Evolutionary conservation across 2,113 vertebrate species (phyloP).

Genomic region (Spea bombifrons): DNA sequence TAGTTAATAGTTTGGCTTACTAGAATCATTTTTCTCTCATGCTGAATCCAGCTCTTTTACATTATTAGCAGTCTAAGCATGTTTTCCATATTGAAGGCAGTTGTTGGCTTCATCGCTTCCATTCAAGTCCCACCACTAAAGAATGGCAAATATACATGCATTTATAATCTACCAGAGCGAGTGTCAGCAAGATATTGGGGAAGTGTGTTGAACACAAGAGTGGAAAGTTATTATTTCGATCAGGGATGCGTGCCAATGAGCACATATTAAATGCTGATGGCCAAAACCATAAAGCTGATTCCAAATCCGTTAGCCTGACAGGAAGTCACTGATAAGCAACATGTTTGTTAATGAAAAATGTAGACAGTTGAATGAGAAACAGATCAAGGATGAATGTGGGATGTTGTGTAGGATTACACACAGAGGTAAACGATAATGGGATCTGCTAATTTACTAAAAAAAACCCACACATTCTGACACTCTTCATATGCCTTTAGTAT

Average conservation of each 20-base stretch:
- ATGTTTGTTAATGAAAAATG: constrained; percentile 46
- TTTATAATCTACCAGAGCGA: background rate
- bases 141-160: no score
- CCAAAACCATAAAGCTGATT: constrained; percentile 35
- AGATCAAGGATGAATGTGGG: constrained; percentile 12
- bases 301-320: constrained; percentile 40
- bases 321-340: constrained; percentile 38
- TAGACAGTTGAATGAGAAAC: constrained; percentile 38
- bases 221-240: constrained; percentile 29
- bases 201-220: background rate
- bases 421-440: constrained; percentile 30
- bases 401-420: constrained; percentile 35
- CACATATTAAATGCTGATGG: constrained; percentile 33
- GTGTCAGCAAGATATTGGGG: background rate
- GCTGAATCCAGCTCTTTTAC: no score
- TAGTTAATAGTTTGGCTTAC: no score
- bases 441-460: constrained; percentile 30
- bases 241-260: constrained; percentile 5
- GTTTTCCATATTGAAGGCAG: no score
- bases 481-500: no score
- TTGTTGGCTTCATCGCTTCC: no score
- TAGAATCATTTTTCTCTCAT: no score
- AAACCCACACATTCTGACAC: background rate
- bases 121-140: no score
- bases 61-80: no score